Conservation (phyloP, 2,113 vertebrate species). For the Gambusia holbrooki region DNA sequence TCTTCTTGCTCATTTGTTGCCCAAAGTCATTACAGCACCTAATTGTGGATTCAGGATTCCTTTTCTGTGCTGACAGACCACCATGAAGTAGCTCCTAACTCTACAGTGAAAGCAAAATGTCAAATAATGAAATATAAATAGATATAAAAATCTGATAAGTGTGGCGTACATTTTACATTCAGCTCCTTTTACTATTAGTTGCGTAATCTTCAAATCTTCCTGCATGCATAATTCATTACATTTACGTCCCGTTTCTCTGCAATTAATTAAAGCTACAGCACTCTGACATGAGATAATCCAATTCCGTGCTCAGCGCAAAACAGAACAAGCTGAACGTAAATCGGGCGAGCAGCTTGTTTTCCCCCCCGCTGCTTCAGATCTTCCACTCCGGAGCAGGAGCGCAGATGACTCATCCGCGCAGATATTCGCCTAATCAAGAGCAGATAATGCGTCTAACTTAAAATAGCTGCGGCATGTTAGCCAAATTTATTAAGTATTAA, state of each 20-base stretch:
- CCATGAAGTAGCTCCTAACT: too few species aligned
- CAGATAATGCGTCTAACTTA: slow-evolving; percentile 47
- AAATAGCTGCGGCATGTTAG: slow-evolving; percentile 56
- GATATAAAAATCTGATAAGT: too few species aligned
- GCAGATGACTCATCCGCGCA: slow-evolving; percentile 56
- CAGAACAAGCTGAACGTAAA: slow-evolving; percentile 32
- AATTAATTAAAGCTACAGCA: neutral
- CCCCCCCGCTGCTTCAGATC: slow-evolving; percentile 60
- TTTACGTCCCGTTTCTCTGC: neutral
- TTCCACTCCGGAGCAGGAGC: slow-evolving; percentile 45
- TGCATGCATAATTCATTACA: neutral
- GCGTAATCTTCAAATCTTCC: too few species aligned
- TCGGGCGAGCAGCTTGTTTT: slow-evolving; percentile 61
- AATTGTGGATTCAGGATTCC: too few species aligned
- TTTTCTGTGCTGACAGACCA: neutral
- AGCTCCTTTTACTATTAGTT: too few species aligned
- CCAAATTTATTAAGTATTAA: slow-evolving; percentile 43
- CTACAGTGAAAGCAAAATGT: too few species aligned
- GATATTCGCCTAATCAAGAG: slow-evolving; percentile 43
- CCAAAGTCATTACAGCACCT: too few species aligned
- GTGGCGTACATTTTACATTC: too few species aligned
- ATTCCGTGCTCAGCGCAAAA: slow-evolving; percentile 18
- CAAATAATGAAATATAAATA: too few species aligned
- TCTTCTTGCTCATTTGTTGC: too few species aligned
- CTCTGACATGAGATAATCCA: slow-evolving; percentile 10